These are phyloP conservation scores for Pollenia griseotomentosa DNA, from an alignment of 2,888 invertebrate genomes.

Conservation along the genomic window DNA sequence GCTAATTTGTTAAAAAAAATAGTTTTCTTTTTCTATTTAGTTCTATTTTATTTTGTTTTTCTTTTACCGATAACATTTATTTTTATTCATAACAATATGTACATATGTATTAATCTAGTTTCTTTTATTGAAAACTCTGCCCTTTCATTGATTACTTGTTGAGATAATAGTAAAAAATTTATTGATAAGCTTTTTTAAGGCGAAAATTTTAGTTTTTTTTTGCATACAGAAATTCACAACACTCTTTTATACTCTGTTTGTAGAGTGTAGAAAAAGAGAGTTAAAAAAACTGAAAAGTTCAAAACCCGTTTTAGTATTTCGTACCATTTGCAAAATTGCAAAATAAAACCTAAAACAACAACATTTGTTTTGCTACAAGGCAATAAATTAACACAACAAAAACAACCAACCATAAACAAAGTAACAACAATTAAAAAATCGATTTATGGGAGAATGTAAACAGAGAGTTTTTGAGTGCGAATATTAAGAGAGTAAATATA, in stretches of 20 bases:
- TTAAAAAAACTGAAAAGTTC: conserved; percentile 29
- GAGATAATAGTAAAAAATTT: conserved; percentile 25
- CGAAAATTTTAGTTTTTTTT: neutral
- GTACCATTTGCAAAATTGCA: conserved; percentile 55
- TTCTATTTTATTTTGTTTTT: neutral
- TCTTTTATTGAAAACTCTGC: conserved; percentile 50
- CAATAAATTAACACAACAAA: conserved; percentile 21
- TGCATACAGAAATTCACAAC: neutral
- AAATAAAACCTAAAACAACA: conserved; percentile 62
- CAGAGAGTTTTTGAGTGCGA: conserved; percentile 51
- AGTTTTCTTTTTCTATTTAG: neutral
- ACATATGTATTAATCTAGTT: conserved; percentile 42
- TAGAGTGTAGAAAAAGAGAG: neutral
- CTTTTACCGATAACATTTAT: conserved; percentile 23
- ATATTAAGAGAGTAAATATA: neutral
- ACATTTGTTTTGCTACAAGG: conserved; percentile 43
- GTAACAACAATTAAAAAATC: conserved; percentile 44
- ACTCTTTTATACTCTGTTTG: neutral
- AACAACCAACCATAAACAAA: conserved; percentile 22
- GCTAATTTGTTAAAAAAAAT: neutral
- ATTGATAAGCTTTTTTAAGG: conserved; percentile 33
- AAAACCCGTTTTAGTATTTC: conserved; percentile 59
- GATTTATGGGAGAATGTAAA: conserved; percentile 66
- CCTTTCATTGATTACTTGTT: conserved; percentile 55
- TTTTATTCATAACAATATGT: conserved; percentile 7